A percentile compares a stretch with the other conserved stretches of the same genome.
Conservation (phyloP, 35 echinoderm and acorn worm species). For the Chiridota heheva region DNA sequence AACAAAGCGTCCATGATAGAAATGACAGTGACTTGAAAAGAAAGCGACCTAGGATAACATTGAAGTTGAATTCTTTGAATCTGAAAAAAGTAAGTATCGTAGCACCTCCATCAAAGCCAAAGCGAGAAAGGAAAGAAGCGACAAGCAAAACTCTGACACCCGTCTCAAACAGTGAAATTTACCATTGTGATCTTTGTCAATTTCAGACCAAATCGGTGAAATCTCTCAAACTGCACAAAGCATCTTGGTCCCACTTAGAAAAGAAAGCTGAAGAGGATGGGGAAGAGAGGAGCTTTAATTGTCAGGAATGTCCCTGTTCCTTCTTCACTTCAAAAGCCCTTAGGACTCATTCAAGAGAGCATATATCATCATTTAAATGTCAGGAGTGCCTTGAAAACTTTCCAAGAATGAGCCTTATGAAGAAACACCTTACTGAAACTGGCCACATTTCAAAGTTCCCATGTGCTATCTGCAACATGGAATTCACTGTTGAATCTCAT, state of each 20-base stretch:
- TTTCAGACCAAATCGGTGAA: slow-evolving; percentile 14
- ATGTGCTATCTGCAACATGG: slow-evolving; percentile 49
- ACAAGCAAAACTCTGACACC: neutral
- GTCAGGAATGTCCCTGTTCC: slow-evolving; percentile 14
- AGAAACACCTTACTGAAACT: slow-evolving; percentile 16
- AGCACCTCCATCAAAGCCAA: neutral
- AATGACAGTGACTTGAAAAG: too few relatives aligned
- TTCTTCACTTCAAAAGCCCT: slow-evolving; percentile 24
- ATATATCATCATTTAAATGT: slow-evolving; percentile 7
- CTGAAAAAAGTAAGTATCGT: too few relatives aligned
- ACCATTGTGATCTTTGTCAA: slow-evolving; percentile 3
- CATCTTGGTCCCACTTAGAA: slow-evolving; percentile 17
- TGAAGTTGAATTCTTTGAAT: too few relatives aligned
- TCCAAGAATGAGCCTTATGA: neutral
- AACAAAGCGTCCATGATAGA: too few relatives aligned
- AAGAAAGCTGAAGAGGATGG: slow-evolving; percentile 9
- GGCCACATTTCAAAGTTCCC: slow-evolving; percentile 21
- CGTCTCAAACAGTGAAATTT: neutral
- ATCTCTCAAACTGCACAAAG: neutral
- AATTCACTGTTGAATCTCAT: slow-evolving; percentile 50
- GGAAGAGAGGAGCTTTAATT: slow-evolving; percentile 5
- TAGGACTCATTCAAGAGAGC: slow-evolving; percentile 17
- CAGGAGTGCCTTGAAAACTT: slow-evolving; percentile 19
- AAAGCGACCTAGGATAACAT: too few relatives aligned
- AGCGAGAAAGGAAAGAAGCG: neutral